These are phyloP conservation scores for Siderastrea radians DNA, from an alignment of 92 coral and sea anemone genomes.

Conservation along the genomic window DNA sequence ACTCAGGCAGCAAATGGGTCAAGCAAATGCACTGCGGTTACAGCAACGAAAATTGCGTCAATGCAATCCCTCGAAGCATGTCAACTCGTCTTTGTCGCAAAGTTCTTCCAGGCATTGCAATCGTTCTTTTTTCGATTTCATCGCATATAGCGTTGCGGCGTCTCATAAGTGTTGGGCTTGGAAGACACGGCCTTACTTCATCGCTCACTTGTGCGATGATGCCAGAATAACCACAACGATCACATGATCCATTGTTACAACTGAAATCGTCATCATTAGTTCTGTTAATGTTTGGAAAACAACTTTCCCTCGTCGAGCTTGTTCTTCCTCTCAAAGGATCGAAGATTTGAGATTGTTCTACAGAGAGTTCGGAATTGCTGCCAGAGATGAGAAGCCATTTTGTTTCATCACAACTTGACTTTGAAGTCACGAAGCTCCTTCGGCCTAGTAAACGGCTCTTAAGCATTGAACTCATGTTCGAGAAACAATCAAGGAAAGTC, in stretches of 20 bases:
- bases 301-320: conserved; percentile 1
- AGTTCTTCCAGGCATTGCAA: conserved; percentile 55
- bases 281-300: not conserved
- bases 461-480: not conserved
- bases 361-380: conserved; percentile 16
- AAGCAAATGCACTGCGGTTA: not conserved
- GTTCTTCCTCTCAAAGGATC: not conserved
- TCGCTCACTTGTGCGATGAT: not conserved
- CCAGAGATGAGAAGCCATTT: conserved; percentile 30
- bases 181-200: conserved; percentile 28
- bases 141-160: conserved; percentile 83
- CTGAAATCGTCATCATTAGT: not conserved
- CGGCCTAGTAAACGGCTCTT: conserved; percentile 10
- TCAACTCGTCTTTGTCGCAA: conserved; percentile 74
- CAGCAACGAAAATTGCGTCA: conserved; percentile 64
- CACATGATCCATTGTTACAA: not conserved
- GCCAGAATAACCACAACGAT: conserved; percentile 2
- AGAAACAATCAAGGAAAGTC: too few species aligned
- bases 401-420: conserved; percentile 16
- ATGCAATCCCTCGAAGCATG: conserved; percentile 71
- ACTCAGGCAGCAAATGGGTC: too few species aligned
- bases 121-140: conserved; percentile 64
- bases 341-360: not conserved
- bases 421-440: not conserved
- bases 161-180: conserved; percentile 47